phyloP scores from a whole-genome alignment of 2,888 invertebrate species.

The Xanthia icteritia region DNA sequence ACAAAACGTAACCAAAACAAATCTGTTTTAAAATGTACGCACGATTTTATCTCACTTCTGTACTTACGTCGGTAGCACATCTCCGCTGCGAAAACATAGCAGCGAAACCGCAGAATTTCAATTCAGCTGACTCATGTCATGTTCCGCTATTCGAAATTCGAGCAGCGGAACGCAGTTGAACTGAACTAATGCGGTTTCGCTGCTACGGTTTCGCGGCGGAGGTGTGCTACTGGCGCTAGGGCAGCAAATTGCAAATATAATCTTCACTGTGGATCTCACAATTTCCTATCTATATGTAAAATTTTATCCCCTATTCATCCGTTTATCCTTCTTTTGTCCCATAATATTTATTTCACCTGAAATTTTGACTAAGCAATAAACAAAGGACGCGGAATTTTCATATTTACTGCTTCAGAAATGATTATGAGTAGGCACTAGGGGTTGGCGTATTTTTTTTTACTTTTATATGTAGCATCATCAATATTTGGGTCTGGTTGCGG shows the following conservation, averaged over 20 bases:
- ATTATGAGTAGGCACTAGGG: neutral
- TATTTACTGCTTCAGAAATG: constrained; percentile 40
- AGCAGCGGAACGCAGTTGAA: too few relatives aligned
- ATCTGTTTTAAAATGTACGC: constrained; percentile 52
- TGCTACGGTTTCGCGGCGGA: too few relatives aligned
- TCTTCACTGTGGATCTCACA: constrained; percentile 51
- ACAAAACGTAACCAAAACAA: constrained; percentile 36
- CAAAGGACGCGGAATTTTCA: constrained; percentile 43
- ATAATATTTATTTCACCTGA: constrained; percentile 54
- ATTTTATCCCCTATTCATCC: constrained; percentile 38
- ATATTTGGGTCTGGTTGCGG: too few relatives aligned
- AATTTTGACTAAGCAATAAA: constrained; percentile 46
- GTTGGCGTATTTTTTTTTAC: neutral
- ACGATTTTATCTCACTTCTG: constrained; percentile 44
- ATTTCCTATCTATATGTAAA: constrained; percentile 55
- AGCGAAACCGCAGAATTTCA: too few relatives aligned
- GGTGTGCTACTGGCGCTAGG: too few relatives aligned
- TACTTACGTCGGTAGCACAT: too few relatives aligned
- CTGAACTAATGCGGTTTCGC: too few relatives aligned
- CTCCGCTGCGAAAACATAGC: too few relatives aligned
- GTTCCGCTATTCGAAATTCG: too few relatives aligned
- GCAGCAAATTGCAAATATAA: constrained; percentile 58
- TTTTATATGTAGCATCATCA: neutral
- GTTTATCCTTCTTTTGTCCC: constrained; percentile 51
- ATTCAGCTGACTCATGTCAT: too few relatives aligned